Evolutionary conservation across 2,888 invertebrate genomes (phyloP), one percentile per base, ranked within the genome.

Genomic region (Bombyx huttoni): DNA sequence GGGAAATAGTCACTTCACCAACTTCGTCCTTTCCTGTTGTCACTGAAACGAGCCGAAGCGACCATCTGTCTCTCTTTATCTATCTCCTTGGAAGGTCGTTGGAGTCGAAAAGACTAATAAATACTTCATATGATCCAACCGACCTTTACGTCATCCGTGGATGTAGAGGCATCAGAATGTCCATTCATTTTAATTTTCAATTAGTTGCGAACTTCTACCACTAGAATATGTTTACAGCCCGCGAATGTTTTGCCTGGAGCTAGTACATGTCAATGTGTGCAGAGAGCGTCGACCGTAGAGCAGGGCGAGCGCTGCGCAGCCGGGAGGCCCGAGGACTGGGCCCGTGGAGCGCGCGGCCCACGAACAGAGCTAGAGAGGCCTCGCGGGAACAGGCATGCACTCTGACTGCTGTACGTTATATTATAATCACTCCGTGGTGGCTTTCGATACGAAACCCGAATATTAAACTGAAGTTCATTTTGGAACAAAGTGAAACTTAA

Each of bases 121-220:
- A 1, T 35, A 10, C 10, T 34, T 8, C 6, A 49, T n/a, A 48
- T 7, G 9, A 48, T 7, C 13, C n/a, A 47, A 53, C 64, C 45
- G 54, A 88, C 88, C 79, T 81, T 81, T 54, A 84, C 70, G 55
- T 88, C 87, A 53, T 87, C 87, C 49, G 89, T 89, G 45, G 89
- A 86, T 33, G 89, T 89, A 48, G 87, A 81, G 24, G 87, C 89
- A 60, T 89, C 89, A 8, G 85, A 78, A 60, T 73, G 46, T 70
- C 71, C 47, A 66, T 69, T 73, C 80, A 80, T 80, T 55, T 61
- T 53, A 47, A 46, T 51, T 12, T 50, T 48, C 40, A 24, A 24
- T n/a, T 45, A 49, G 13, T 33, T 13, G 12, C 40, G 13, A 35
- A 46, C 46, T 0, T 35, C 45, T 14, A 34, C 46, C 14, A n/a